Evolutionary conservation across 1,140 invertebrate genomes (phyloP).

Genomic region (Drosophila bifasciata): DNA sequence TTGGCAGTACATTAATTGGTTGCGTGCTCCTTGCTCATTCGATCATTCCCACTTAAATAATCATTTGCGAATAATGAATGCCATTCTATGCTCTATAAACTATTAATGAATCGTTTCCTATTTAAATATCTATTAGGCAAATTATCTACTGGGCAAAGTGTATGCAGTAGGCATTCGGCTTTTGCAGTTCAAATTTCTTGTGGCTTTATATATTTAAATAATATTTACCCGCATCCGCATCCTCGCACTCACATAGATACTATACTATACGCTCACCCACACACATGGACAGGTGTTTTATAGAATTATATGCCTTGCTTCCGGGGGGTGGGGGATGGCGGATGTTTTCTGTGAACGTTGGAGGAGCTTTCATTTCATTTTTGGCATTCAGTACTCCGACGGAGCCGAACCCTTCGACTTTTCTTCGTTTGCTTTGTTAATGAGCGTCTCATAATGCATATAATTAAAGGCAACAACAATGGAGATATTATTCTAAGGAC

Average conservation of each 20-base stretch:
- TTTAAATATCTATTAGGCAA: no score
- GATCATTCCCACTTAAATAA: no score
- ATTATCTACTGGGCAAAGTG: conserved; percentile 3
- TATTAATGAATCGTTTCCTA: no score
- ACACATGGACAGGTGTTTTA: conserved; percentile 49
- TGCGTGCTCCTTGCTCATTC: no score
- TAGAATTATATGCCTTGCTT: conserved; percentile 38
- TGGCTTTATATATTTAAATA: conserved; percentile 69
- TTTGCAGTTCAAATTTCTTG: conserved; percentile 37
- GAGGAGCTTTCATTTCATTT: conserved; percentile 46
- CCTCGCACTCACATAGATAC: no score
- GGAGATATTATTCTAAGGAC: conserved; percentile 21
- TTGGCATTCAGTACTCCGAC: conserved; percentile 36
- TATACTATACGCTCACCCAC: neutral
- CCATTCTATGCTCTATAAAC: no score
- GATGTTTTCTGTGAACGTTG: neutral
- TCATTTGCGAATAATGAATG: no score
- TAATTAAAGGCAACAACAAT: conserved; percentile 70
- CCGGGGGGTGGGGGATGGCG: neutral
- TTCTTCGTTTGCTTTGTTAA: conserved; percentile 78
- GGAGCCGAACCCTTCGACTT: conserved; percentile 42
- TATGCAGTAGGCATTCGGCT: conserved; percentile 1
- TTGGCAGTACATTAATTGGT: no score
- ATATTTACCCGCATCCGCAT: conserved; percentile 51
- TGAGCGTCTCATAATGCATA: conserved; percentile 74